These are phyloP conservation scores for Halcyon chelicuti DNA, from an alignment of 2,797 vertebrate genomes.

Conservation along the genomic window DNA sequence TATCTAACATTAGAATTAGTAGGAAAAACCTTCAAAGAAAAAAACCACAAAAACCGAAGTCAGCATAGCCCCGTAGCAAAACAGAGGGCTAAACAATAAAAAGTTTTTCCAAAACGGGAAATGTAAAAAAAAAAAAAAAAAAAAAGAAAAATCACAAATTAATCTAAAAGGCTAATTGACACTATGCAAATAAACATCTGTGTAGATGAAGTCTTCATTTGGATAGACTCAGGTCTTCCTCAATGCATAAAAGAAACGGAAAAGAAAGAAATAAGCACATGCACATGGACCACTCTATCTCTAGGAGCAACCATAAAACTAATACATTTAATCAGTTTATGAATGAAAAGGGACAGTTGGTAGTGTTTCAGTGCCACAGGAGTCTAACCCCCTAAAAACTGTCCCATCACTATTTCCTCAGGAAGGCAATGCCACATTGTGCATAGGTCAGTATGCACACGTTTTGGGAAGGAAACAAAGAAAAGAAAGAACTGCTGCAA, in stretches of 20 bases:
- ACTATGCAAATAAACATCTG: background rate
- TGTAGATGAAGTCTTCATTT: background rate
- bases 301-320: background rate
- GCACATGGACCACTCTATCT: background rate
- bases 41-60: background rate
- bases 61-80: background rate
- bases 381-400: accelerated
- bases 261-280: background rate
- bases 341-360: background rate
- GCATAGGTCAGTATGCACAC: accelerated
- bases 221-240: background rate
- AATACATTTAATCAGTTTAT: background rate
- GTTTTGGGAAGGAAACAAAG: background rate
- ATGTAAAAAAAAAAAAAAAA: background rate
- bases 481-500: background rate
- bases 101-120: background rate
- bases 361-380: background rate
- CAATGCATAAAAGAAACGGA: background rate
- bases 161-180: background rate
- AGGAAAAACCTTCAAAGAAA: background rate
- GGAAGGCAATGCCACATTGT: background rate
- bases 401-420: background rate
- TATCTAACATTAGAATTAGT: background rate
- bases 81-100: background rate
- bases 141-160: background rate